Evolutionary conservation across 2,888 invertebrate genomes (phyloP).

Genomic region (Drosophila rubida): DNA sequence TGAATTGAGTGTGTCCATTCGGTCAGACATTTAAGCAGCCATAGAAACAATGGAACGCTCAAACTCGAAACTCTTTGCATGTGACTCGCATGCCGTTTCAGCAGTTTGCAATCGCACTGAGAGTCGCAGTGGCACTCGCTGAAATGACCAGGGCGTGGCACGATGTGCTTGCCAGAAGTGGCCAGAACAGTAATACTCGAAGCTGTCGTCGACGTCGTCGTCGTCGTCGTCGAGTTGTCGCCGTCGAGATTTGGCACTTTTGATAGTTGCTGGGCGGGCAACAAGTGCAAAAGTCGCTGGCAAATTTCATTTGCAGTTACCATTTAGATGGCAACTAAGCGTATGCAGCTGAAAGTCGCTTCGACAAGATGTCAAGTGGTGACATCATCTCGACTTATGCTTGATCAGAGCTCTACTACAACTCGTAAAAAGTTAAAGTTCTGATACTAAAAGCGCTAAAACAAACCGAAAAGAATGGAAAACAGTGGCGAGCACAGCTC

Average conservation of each 20-base stretch:
- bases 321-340: slow-evolving; percentile 39
- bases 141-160: slow-evolving; percentile 49
- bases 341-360: slow-evolving; percentile 14
- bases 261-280: slow-evolving; percentile 37
- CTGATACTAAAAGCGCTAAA: slow-evolving; percentile 24
- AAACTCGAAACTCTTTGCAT: slow-evolving; percentile 45
- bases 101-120: not conserved
- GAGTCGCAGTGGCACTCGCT: not conserved
- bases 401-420: slow-evolving; percentile 50
- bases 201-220: not conserved
- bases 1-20: slow-evolving; percentile 31
- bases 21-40: slow-evolving; percentile 24
- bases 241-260: slow-evolving; percentile 34
- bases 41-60: slow-evolving; percentile 17
- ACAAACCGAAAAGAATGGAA: slow-evolving; percentile 16
- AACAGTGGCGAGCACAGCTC: not conserved
- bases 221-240: slow-evolving; percentile 16
- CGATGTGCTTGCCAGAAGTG: slow-evolving; percentile 22
- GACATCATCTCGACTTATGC: slow-evolving; percentile 19
- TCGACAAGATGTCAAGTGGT: slow-evolving; percentile 32
- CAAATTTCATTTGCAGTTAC: slow-evolving; percentile 44
- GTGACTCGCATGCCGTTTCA: slow-evolving; percentile 22
- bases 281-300: slow-evolving; percentile 61
- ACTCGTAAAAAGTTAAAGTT: slow-evolving; percentile 21
- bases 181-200: no score